These are phyloP conservation scores for Pemphredon lugubris DNA, from an alignment of 2,888 invertebrate genomes.

Conservation along the genomic window DNA sequence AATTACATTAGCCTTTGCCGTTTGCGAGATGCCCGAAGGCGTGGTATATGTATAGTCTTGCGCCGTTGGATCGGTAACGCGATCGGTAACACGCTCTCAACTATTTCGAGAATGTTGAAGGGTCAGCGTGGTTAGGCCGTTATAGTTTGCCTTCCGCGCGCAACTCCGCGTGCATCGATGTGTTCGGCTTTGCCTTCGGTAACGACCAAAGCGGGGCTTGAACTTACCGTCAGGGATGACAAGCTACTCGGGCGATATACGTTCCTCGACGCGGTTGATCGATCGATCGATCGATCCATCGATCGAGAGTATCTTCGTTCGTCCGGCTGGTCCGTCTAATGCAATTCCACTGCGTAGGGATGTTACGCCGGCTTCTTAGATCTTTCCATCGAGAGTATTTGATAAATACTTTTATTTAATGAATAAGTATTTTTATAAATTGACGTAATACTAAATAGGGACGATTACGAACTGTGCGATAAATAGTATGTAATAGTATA, in stretches of 20 bases:
- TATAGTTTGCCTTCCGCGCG: conserved; percentile 53
- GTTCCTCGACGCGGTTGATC: conserved; percentile 33
- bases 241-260: conserved; percentile 23
- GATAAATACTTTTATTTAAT: no score
- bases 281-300: conserved; percentile 57
- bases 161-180: conserved; percentile 41
- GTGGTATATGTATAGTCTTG: conserved; percentile 6
- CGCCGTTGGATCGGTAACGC: conserved; percentile 45
- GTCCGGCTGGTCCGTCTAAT: background rate
- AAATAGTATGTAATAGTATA: no score
- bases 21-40: conserved; percentile 31
- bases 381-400: no score
- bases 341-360: background rate
- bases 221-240: conserved; percentile 25
- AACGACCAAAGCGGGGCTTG: conserved; percentile 46
- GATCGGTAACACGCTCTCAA: conserved; percentile 55
- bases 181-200: conserved; percentile 58
- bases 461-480: no score
- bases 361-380: no score
- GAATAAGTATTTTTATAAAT: no score
- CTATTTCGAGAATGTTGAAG: conserved; percentile 67
- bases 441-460: no score
- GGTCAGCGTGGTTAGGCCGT: conserved; percentile 59
- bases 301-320: background rate
- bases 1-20: conserved; percentile 53